Evolutionary conservation across 2,888 invertebrate genomes (phyloP), one percentile per base, ranked within the genome.

Genomic region (Polyommatus iphigenia): DNA sequence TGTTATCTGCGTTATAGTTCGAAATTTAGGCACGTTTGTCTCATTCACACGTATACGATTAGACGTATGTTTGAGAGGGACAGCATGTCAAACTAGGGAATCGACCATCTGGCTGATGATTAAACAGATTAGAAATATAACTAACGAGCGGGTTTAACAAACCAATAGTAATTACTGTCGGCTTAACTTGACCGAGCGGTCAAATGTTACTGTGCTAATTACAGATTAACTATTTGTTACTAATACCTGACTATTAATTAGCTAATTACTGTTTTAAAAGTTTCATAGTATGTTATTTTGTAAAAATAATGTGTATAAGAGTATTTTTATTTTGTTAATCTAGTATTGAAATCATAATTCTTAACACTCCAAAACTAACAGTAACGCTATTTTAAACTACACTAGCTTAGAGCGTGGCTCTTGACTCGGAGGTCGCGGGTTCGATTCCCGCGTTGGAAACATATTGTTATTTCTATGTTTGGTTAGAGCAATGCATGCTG

Each of bases 81-180:
- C 59, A 20, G n/a, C 59, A 18, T 8, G 2, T n/a, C 50, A 50
- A 50, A 50, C 15, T 15, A 50, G 4, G 5, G 50, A 41, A 50
- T 20, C 24, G 20, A 20, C 24, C 24, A 10, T 4, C 10, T 24
- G 13, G 62, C 13, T 62, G 20, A 62, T 62, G 20, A 59, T 59
- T 20, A 62, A 24, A 13, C 24, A 54, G 54, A 54, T 54, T 54
- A 54, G 54, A 54, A 54, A 54, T 54, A 54, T 54, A 54, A 54
- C 15, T 67, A 15, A 67, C 29, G 67, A 67, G 29, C 29, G 67
- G 6, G 18, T 6, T 67, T 67, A 67, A 67, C 67, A 67, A 67
- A 67, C 67, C 29, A 32, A 67, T 67, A 67, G 67, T 67, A 67
- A 67, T 67, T 29, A 67, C 67, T 67, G 67, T 67, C 15, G 29